Percentiles rank a stretch among this genome's conserved stretches.
These are phyloP conservation scores for Octomys mimax DNA, from an alignment of 2,797 vertebrate genomes.

Conservation along the genomic window DNA sequence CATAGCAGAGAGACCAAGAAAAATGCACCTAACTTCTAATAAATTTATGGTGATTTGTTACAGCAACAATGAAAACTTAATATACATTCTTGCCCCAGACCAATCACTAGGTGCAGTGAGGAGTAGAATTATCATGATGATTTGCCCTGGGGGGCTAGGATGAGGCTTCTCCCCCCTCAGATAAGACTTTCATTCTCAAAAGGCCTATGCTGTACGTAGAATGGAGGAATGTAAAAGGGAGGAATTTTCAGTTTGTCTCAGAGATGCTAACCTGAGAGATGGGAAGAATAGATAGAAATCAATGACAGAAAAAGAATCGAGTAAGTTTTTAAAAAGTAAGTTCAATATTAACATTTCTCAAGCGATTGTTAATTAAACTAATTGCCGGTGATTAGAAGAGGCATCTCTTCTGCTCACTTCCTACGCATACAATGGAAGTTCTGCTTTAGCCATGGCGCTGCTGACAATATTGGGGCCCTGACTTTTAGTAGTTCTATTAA, in stretches of 20 bases:
- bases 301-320: background rate
- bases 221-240: background rate
- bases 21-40: background rate
- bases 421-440: background rate
- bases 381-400: background rate
- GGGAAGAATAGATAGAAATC: background rate
- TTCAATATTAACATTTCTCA: background rate
- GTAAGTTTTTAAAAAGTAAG: background rate
- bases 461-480: background rate
- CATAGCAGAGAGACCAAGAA: background rate
- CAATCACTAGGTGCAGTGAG: background rate
- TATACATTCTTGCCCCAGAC: background rate
- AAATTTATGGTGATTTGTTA: constrained; percentile 22
- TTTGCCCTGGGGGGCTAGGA: background rate
- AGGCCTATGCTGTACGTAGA: background rate
- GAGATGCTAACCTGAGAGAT: background rate
- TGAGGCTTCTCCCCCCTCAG: background rate
- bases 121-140: background rate
- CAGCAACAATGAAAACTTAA: background rate
- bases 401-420: background rate
- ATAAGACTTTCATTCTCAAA: background rate
- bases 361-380: background rate
- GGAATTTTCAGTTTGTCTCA: background rate
- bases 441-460: background rate
- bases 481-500: background rate